Evolutionary conservation across 2,888 invertebrate species (phyloP).

Genomic region (Cantharis nigra): DNA sequence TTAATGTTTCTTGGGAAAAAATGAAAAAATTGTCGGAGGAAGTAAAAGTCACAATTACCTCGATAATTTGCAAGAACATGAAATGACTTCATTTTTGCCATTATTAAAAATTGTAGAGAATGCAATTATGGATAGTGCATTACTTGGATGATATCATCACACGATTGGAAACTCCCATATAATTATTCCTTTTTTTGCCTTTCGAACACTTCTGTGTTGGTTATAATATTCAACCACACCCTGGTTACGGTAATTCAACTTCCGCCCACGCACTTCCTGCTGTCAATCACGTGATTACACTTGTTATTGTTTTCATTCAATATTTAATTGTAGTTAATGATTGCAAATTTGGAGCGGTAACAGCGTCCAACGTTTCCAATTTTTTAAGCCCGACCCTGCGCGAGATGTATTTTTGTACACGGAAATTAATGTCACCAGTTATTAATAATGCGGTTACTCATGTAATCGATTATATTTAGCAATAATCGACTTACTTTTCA

Average conservation of each 20-base stretch:
- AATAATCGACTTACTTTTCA: neutral
- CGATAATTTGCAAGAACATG: neutral
- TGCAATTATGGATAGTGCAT: neutral
- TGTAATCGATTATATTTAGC: slow-evolving; percentile 7
- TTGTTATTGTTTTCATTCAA: slow-evolving; percentile 22
- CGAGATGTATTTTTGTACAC: neutral
- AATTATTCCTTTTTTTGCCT: slow-evolving; percentile 11
- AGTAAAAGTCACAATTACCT: neutral
- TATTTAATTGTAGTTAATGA: neutral
- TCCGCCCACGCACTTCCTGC: slow-evolving; percentile 42
- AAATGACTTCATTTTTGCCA: neutral
- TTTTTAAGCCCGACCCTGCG: neutral
- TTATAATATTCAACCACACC: slow-evolving; percentile 30
- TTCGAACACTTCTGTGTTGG: slow-evolving; percentile 6
- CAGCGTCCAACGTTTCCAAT: neutral
- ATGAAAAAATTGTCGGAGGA: neutral
- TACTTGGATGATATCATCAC: neutral
- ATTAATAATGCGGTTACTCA: slow-evolving; percentile 11
- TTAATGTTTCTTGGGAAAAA: neutral
- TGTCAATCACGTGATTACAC: slow-evolving; percentile 33
- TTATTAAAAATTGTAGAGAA: neutral
- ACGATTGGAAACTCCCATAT: neutral
- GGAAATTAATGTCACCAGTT: slow-evolving; percentile 3
- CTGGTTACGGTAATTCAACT: slow-evolving; percentile 40
- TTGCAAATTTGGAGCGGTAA: neutral